Evolutionary conservation across 2,113 vertebrate genomes (phyloP).

Genomic region (Tachysurus fulvidraco): DNA sequence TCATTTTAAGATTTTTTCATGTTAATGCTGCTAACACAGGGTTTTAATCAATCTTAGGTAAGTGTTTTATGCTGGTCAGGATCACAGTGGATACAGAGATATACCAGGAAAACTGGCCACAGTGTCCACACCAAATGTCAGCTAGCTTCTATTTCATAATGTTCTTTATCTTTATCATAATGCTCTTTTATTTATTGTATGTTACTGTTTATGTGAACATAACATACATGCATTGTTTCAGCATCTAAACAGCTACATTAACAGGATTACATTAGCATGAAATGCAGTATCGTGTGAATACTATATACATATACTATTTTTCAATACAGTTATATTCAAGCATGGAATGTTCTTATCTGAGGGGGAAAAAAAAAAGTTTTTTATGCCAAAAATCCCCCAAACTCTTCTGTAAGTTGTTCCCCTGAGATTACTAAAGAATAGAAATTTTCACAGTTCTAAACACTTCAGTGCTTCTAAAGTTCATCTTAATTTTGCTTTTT

Average conservation of each 20-base stretch:
- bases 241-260: not conserved
- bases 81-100: not conserved
- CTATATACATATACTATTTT: not conserved
- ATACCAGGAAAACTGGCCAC: too few relatives aligned
- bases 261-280: not conserved
- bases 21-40: not conserved
- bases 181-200: too few relatives aligned
- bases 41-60: not conserved
- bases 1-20: not conserved
- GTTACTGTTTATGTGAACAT: not conserved
- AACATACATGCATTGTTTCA: not conserved
- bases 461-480: slow-evolving; percentile 55
- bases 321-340: not conserved
- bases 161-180: not conserved
- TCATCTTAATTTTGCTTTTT: slow-evolving; percentile 71
- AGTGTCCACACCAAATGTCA: not conserved
- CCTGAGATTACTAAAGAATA: slow-evolving; percentile 3
- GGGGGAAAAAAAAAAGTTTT: not conserved
- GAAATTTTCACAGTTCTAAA: not conserved
- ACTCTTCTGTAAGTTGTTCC: slow-evolving; percentile 4
- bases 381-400: not conserved
- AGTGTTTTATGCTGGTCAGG: not conserved
- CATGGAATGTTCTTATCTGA: not conserved
- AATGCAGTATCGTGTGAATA: not conserved
- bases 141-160: not conserved